phyloP scores from a whole-genome alignment of 2,888 invertebrate genomes.

The Athrips mouffetella region DNA sequence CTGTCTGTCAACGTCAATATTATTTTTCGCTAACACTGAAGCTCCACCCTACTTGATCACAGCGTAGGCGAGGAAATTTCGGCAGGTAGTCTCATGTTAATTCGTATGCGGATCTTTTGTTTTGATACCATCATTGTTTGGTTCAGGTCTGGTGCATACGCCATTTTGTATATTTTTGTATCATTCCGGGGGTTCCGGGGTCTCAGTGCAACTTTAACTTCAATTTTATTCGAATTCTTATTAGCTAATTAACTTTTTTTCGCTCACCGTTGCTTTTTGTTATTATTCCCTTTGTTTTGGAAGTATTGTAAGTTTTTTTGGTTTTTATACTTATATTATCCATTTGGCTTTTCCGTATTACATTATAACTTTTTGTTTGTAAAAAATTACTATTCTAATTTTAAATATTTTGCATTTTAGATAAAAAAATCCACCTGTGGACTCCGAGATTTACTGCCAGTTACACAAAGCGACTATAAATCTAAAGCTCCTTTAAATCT shows the following conservation, averaged over 20 bases:
- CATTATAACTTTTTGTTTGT: too few species aligned
- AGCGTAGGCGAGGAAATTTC: constrained; percentile 69
- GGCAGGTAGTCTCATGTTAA: constrained; percentile 63
- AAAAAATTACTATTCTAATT: too few species aligned
- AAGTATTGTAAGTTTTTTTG: background rate
- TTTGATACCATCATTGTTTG: constrained; percentile 39
- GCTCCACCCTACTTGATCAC: constrained; percentile 22
- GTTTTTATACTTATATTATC: background rate
- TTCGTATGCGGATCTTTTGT: constrained; percentile 47
- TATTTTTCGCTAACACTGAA: constrained; percentile 28
- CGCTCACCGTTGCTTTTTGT: background rate
- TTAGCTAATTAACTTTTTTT: constrained; percentile 13
- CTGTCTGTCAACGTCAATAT: background rate
- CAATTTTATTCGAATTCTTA: constrained; percentile 6
- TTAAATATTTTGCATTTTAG: too few species aligned
- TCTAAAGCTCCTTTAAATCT: too few species aligned
- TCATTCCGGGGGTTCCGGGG: too few species aligned
- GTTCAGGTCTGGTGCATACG: constrained; percentile 39
- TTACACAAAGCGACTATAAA: too few species aligned
- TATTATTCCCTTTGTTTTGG: constrained; percentile 2
- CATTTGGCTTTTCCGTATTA: too few species aligned
- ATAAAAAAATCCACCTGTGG: too few species aligned
- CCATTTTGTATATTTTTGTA: constrained; percentile 28
- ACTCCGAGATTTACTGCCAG: too few species aligned
- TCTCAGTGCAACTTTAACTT: constrained; percentile 11